phyloP scores from a whole-genome alignment of 2,888 invertebrate species.

The Epinotia bilunana region DNA sequence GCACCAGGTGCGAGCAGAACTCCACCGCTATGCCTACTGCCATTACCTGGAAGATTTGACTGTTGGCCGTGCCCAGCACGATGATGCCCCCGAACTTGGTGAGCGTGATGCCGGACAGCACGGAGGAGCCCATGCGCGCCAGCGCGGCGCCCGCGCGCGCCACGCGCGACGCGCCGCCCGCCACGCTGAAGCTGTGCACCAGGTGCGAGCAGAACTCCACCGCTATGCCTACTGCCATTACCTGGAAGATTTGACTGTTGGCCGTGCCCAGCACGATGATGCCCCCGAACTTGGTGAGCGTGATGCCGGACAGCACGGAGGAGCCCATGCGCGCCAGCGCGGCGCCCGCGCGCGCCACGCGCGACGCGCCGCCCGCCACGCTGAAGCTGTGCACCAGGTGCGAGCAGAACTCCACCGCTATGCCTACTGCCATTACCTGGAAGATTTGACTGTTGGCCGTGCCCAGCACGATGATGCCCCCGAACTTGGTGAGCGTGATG shows the following conservation, averaged over 20 bases:
- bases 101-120: slow-evolving; percentile 98
- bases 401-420: slow-evolving; percentile 99
- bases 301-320: slow-evolving; percentile 98
- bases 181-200: slow-evolving; percentile 95
- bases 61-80: slow-evolving; percentile 98
- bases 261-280: slow-evolving; percentile 98
- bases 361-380: slow-evolving; percentile 87
- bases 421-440: slow-evolving; percentile 98
- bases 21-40: slow-evolving; percentile 99
- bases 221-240: slow-evolving; percentile 99
- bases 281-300: slow-evolving; percentile 98
- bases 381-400: slow-evolving; percentile 98
- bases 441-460: slow-evolving; percentile 99
- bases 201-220: slow-evolving; percentile 99
- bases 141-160: slow-evolving; percentile 93
- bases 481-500: slow-evolving; percentile 98
- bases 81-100: slow-evolving; percentile 99
- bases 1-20: slow-evolving; percentile 98
- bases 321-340: slow-evolving; percentile 96
- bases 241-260: slow-evolving; percentile 96
- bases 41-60: slow-evolving; percentile 97
- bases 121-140: slow-evolving; percentile 96
- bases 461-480: slow-evolving; percentile 97
- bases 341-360: slow-evolving; percentile 91
- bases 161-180: slow-evolving; percentile 88